Base-by-base conservation (phyloP, 2,113 vertebrate species). In the Vidua macroura region DNA sequence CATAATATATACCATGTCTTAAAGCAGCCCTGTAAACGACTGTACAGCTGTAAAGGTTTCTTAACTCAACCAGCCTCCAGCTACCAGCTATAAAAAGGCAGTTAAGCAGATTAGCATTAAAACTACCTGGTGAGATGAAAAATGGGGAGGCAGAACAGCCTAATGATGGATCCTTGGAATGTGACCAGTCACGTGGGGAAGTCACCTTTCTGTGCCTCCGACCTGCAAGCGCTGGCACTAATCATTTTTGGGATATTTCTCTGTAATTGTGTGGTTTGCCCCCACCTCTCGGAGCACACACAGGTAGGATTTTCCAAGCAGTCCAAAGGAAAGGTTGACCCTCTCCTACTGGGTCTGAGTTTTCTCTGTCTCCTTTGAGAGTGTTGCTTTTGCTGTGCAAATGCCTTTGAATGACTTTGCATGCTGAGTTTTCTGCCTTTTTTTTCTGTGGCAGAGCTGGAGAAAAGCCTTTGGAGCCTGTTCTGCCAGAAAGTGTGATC, bases 71-170 rank as follows among this genome's bases (percentile, higher is more conserved):
- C 75, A 81, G 76, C 91, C 83, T 78, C 37, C 8, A 91, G 91
- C 86, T 49, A 88, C 59, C 80, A 44, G 77, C 88, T 86, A 44
- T 88, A 67, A 92, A 94, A 86, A 93, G 44, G 41, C 52, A 64
- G 93, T 96, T 94, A 86, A 92, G 73, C 44, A 95, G 86, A 92
- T 93, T 89, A 95, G 80, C 86, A 78, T 81, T 75, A 78, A 46
- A 92, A 88, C 83, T 93, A 91, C 86, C 76, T n/a, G 78, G 70
- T 73, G 75, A 69, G 85, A 80, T 79, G 82, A 93, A 87, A 95
- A 94, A 93, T 69, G 53, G 58, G 41, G 86, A 93, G 89, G 84
- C 77, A 87, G 62, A 46, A 68, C 1, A 3, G 72, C n/a, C 80
- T 52, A 8, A 16, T 30, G 80, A 41, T 35, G 62, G 81, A 37